A percentile compares a stretch with the other conserved stretches of the same genome.
These are phyloP conservation scores for Tachyglossus aculeatus DNA, from an alignment of 2,797 vertebrate species.

Conservation along the genomic window DNA sequence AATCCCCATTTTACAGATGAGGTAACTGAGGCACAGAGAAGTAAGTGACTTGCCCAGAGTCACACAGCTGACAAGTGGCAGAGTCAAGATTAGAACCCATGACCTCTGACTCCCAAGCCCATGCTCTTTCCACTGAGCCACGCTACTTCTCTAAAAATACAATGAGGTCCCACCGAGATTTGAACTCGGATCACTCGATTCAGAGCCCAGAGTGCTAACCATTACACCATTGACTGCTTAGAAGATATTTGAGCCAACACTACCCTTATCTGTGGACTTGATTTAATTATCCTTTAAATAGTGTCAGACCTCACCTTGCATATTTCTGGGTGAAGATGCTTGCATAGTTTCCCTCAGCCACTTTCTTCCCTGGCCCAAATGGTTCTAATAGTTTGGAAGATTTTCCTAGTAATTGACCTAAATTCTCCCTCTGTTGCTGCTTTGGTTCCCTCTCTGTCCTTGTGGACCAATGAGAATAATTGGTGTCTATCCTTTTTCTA, in stretches of 20 bases:
- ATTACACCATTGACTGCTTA: too few relatives aligned
- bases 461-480: constrained; percentile 75
- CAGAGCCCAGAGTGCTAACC: too few relatives aligned
- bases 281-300: constrained; percentile 69
- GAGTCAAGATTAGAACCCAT: too few relatives aligned
- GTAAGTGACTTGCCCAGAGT: too few relatives aligned
- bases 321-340: constrained; percentile 60
- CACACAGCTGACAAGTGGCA: too few relatives aligned
- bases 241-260: constrained; percentile 19
- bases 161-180: too few relatives aligned
- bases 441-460: constrained; percentile 71
- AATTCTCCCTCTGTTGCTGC: constrained; percentile 74
- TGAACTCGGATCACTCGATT: too few relatives aligned
- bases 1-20: too few relatives aligned
- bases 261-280: constrained; percentile 41
- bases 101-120: too few relatives aligned
- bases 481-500: constrained; percentile 68
- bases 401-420: constrained; percentile 77
- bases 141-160: too few relatives aligned
- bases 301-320: constrained; percentile 62
- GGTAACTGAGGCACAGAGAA: too few relatives aligned
- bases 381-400: constrained; percentile 72
- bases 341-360: constrained; percentile 65
- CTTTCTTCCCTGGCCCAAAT: constrained; percentile 66
- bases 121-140: too few relatives aligned